Evolutionary conservation across 2,113 vertebrate genomes (phyloP).

Genomic region (Notarius quadriscutis): DNA sequence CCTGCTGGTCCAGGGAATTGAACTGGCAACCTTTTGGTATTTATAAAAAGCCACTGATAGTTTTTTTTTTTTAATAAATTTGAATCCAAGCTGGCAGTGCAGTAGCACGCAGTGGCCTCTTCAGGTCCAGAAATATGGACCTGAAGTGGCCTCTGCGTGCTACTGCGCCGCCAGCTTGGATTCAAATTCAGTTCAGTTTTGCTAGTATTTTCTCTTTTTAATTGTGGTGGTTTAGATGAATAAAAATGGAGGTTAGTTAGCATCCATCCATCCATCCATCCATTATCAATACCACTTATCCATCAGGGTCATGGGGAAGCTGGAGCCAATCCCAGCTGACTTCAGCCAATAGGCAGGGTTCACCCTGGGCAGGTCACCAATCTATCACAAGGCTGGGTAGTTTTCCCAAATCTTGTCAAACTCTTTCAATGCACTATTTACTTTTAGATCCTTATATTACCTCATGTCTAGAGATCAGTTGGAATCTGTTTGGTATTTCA

Average conservation of each 20-base stretch:
- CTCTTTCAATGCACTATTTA: background rate
- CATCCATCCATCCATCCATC: too few relatives aligned
- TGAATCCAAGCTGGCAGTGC: background rate
- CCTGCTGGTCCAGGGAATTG: too few relatives aligned
- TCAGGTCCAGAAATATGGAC: background rate
- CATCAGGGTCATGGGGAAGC: too few relatives aligned
- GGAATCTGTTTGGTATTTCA: background rate
- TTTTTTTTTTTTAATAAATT: background rate
- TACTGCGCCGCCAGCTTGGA: background rate
- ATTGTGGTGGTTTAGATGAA: background rate
- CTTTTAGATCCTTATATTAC: background rate
- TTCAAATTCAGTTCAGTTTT: background rate
- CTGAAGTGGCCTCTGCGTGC: too few relatives aligned
- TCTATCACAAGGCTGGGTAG: too few relatives aligned
- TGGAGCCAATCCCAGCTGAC: too few relatives aligned
- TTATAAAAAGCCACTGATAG: too few relatives aligned
- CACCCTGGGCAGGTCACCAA: too few relatives aligned
- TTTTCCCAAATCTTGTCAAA: background rate
- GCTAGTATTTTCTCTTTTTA: background rate
- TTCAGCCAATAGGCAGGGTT: too few relatives aligned
- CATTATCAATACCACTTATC: too few relatives aligned
- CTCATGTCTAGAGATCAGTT: background rate
- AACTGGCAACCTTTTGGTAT: too few relatives aligned
- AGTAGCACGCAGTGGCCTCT: too few relatives aligned
- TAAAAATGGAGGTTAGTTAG: background rate